A percentile compares a stretch with the other conserved stretches of the same genome.
Conservation (phyloP, 2,888 invertebrate genomes). For the Nomada lathburiana region DNA sequence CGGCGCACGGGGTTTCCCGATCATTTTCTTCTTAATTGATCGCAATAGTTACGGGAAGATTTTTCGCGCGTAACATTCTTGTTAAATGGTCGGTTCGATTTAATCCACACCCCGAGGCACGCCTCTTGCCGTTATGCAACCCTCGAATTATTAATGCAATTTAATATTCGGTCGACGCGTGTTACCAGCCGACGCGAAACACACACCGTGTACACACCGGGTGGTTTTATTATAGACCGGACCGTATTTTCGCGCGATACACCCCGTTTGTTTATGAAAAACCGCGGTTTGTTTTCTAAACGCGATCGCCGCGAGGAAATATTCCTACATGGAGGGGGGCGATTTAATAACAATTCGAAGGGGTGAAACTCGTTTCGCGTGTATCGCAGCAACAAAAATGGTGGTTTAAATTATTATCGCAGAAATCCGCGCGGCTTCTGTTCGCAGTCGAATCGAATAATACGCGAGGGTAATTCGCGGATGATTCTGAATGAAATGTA, state of each 20-base stretch:
- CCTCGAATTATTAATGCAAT: neutral
- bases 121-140: neutral
- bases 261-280: neutral
- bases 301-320: neutral
- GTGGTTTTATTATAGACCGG: neutral
- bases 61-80: too few species aligned
- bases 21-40: too few species aligned
- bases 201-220: too few species aligned
- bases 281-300: neutral
- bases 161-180: neutral
- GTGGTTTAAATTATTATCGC: conserved; percentile 28
- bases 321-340: too few species aligned
- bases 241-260: neutral
- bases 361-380: neutral
- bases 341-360: neutral
- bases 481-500: conserved; percentile 21
- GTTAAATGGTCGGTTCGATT: neutral
- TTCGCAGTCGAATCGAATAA: conserved; percentile 1
- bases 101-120: neutral
- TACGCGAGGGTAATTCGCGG: conserved; percentile 2
- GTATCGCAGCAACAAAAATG: neutral
- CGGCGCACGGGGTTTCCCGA: too few species aligned
- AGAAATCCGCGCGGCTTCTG: neutral
- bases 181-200: neutral
- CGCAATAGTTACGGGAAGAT: too few species aligned